A percentile compares a stretch with the other conserved stretches of the same genome.
These are phyloP conservation scores for Platyrinchus mystaceus DNA, from an alignment of 2,797 vertebrate genomes.

Conservation along the genomic window DNA sequence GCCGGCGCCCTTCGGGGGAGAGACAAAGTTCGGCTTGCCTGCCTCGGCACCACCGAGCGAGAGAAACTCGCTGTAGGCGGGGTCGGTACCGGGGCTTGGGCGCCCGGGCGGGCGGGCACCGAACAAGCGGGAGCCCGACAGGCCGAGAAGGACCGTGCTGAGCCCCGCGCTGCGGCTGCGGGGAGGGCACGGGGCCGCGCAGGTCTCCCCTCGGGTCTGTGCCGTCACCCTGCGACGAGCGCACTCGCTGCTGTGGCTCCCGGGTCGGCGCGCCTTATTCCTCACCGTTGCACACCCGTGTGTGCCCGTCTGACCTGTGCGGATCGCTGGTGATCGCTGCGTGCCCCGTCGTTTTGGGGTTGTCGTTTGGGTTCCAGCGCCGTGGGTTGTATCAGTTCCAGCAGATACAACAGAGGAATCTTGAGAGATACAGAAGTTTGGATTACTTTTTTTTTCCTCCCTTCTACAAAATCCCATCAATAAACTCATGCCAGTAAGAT, in stretches of 20 bases:
- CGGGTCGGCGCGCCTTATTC: fast-evolving
- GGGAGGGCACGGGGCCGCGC: no score
- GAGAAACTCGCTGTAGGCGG: not conserved
- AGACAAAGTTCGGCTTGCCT: not conserved
- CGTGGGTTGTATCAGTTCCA: not conserved
- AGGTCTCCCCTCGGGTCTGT: not conserved
- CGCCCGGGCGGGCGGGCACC: not conserved
- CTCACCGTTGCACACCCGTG: fast-evolving
- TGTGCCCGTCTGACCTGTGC: not conserved
- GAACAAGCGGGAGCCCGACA: no score
- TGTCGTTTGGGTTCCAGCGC: not conserved
- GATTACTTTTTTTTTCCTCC: not conserved
- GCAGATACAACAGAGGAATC: no score
- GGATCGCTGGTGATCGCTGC: no score
- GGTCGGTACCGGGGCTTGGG: not conserved
- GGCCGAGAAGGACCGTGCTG: not conserved
- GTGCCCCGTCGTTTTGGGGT: not conserved
- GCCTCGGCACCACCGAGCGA: not conserved
- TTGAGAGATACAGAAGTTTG: not conserved
- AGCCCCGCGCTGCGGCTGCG: not conserved
- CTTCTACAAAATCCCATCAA: fast-evolving
- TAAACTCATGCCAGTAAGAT: not conserved
- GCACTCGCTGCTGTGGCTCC: not conserved
- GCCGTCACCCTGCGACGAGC: not conserved
- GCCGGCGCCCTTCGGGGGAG: not conserved